phyloP scores from a whole-genome alignment of 2,797 vertebrate species.

The Pangasius djambal region DNA sequence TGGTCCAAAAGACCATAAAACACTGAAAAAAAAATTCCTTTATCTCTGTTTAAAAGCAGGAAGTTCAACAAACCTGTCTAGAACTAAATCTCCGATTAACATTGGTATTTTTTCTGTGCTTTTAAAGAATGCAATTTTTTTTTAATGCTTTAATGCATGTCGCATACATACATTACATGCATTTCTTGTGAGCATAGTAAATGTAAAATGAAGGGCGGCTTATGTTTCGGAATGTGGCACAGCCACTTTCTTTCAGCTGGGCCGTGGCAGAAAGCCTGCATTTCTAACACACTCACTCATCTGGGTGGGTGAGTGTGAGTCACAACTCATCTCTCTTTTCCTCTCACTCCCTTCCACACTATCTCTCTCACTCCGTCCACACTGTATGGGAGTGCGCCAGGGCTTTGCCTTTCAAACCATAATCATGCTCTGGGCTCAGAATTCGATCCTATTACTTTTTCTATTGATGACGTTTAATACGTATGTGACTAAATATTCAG shows the following conservation, averaged over 20 bases:
- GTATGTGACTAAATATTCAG: not conserved
- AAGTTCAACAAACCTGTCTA: not conserved
- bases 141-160: not conserved
- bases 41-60: not conserved
- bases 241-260: conserved; percentile 58
- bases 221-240: conserved; percentile 68
- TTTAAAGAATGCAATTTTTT: not conserved
- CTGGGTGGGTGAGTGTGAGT: conserved; percentile 48
- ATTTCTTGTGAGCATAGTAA: not conserved
- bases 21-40: not conserved
- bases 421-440: not conserved
- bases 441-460: not conserved
- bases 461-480: not conserved
- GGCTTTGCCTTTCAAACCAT: not conserved
- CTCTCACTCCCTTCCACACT: conserved; percentile 8
- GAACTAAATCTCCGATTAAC: not conserved
- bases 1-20: not conserved
- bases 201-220: conserved; percentile 38
- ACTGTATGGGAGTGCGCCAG: not conserved
- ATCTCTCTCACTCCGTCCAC: not conserved
- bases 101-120: not conserved
- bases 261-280: conserved; percentile 48
- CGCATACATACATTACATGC: not conserved
- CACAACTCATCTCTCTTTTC: conserved; percentile 11
- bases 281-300: conserved; percentile 61